A percentile compares a stretch with the other conserved stretches of the same genome.
phyloP scores from a whole-genome alignment of 1,140 invertebrate genomes.

The Cotesia glomerata region DNA sequence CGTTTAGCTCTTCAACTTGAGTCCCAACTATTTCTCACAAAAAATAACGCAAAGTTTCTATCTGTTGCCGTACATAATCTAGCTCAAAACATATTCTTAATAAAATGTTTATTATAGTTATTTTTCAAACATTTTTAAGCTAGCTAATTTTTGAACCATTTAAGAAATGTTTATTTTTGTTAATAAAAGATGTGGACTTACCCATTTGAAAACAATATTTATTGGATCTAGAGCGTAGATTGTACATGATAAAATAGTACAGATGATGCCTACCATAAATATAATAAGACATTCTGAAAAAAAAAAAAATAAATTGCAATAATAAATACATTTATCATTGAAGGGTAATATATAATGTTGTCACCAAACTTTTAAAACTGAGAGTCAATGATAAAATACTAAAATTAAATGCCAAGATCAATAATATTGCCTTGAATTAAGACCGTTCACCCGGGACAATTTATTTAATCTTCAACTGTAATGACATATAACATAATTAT shows the following conservation, averaged over 20 bases:
- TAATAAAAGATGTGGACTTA: conserved; percentile 52
- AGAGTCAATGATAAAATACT: too few species aligned
- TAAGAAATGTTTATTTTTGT: neutral
- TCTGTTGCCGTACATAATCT: too few species aligned
- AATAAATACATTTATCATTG: neutral
- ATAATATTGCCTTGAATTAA: neutral
- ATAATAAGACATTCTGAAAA: conserved; percentile 58
- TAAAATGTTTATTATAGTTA: too few species aligned
- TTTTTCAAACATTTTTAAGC: too few species aligned
- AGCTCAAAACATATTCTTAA: too few species aligned
- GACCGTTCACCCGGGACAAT: neutral
- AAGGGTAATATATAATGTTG: neutral
- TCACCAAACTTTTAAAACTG: too few species aligned
- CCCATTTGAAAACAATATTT: conserved; percentile 60
- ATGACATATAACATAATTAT: neutral
- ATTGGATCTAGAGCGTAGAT: conserved; percentile 64
- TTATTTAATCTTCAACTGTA: neutral
- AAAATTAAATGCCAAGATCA: conserved; percentile 3
- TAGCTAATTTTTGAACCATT: neutral
- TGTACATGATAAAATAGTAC: conserved; percentile 50
- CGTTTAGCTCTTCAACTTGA: too few species aligned
- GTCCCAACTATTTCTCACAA: too few species aligned
- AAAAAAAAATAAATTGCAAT: conserved; percentile 21
- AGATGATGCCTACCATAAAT: conserved; percentile 49
- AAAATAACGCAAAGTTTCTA: too few species aligned